Evolutionary conservation across 2,113 vertebrate species (phyloP).

Genomic region (Xenus cinereus): DNA sequence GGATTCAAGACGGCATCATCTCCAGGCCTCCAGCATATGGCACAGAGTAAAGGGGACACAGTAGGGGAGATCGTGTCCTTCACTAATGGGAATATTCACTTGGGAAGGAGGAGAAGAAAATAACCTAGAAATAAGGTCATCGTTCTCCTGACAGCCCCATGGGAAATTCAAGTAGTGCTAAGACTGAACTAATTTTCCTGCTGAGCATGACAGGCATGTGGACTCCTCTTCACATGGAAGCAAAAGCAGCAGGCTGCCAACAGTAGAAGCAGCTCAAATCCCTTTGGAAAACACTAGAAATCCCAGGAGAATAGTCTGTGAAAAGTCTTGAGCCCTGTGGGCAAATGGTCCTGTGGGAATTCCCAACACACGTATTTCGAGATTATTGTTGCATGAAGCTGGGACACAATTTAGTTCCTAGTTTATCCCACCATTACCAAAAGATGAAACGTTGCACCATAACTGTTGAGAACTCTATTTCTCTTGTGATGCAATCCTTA

Average conservation of each 20-base stretch:
- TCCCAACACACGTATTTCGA: not conserved
- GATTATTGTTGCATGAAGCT: not conserved
- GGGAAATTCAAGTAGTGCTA: not conserved
- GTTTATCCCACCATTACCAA: accelerated
- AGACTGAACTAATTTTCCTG: slow-evolving; percentile 2
- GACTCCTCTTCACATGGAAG: not conserved
- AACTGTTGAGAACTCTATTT: not conserved
- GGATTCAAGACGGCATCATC: not conserved
- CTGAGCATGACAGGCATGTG: not conserved
- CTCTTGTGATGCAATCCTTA: not conserved
- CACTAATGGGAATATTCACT: not conserved
- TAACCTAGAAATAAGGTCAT: slow-evolving; percentile 41
- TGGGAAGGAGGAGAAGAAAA: slow-evolving; percentile 37
- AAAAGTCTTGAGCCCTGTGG: not conserved
- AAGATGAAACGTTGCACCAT: not conserved
- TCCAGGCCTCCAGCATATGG: not conserved
- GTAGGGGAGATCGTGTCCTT: not conserved
- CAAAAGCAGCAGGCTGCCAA: not conserved
- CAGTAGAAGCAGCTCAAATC: not conserved
- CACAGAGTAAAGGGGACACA: not conserved
- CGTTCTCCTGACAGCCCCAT: not conserved
- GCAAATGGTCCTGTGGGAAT: not conserved
- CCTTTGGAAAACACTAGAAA: not conserved
- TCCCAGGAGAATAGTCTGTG: not conserved
- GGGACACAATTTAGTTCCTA: not conserved